A percentile compares a stretch with the other conserved stretches of the same genome.
These are phyloP conservation scores for Garra rufa DNA, from an alignment of 2,113 vertebrate genomes.

Conservation along the genomic window DNA sequence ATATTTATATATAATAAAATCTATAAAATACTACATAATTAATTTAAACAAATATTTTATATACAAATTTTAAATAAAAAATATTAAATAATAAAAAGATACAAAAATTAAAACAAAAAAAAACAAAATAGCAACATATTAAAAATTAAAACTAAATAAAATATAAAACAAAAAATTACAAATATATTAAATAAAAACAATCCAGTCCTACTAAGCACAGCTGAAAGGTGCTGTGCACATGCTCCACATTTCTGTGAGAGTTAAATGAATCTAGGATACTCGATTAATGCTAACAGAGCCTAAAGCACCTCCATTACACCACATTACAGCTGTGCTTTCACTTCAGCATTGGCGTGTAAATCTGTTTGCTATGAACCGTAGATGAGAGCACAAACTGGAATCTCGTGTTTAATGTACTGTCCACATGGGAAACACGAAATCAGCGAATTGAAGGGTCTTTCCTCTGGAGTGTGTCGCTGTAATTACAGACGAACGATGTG, in stretches of 20 bases:
- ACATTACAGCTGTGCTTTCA: neutral
- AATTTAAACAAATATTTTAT: no score
- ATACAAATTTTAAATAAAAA: no score
- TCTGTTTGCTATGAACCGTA: neutral
- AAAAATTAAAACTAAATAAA: no score
- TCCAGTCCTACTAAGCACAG: no score
- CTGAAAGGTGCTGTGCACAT: neutral
- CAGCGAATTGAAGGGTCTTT: neutral
- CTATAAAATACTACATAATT: no score
- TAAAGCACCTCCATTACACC: neutral
- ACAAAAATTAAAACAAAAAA: no score
- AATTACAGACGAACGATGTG: neutral
- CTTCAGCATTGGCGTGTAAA: neutral
- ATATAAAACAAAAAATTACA: no score
- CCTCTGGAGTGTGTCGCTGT: neutral
- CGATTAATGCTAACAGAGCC: neutral
- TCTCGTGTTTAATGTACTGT: constrained; percentile 1
- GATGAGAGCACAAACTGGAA: neutral
- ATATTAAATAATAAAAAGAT: no score
- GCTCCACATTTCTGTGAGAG: neutral
- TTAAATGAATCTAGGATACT: neutral
- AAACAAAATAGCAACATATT: no score
- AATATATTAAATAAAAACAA: no score
- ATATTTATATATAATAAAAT: no score
- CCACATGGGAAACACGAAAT: neutral